Percentiles rank a stretch among this genome's conserved stretches.
Conservation (phyloP, 2,797 vertebrate species). For the Chloroceryle amazona region DNA sequence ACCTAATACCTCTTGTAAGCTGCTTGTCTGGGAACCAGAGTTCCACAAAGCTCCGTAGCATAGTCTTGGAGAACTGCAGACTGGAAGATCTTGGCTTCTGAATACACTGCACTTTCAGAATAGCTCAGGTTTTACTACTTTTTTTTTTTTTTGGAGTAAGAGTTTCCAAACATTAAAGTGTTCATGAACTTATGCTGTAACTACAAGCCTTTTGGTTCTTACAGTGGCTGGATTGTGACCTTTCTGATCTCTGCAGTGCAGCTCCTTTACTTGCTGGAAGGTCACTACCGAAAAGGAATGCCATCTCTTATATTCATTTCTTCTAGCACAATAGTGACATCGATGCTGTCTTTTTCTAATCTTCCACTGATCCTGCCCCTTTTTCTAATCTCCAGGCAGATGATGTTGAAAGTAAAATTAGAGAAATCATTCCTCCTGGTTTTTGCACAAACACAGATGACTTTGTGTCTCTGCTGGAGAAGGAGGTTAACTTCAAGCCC, state of each 20-base stretch:
- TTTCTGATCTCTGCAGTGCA: background rate
- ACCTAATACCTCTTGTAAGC: background rate
- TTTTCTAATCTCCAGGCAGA: slow-evolving; percentile 86
- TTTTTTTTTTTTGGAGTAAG: too few species aligned
- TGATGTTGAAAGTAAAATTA: slow-evolving; percentile 94
- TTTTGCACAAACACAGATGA: slow-evolving; percentile 94
- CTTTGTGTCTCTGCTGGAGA: slow-evolving; percentile 94
- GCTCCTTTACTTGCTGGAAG: background rate
- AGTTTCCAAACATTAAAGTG: background rate
- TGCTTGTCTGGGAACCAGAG: background rate
- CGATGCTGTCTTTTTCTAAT: background rate
- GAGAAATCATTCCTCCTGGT: slow-evolving; percentile 92
- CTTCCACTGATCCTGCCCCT: background rate
- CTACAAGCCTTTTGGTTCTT: background rate
- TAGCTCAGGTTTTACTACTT: background rate
- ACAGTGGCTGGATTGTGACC: background rate
- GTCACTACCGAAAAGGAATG: background rate
- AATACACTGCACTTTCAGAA: background rate
- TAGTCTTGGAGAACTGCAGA: background rate
- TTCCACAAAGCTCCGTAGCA: background rate
- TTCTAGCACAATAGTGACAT: background rate
- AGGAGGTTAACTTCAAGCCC: slow-evolving; percentile 95
- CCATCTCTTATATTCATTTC: background rate
- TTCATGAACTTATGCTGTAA: background rate
- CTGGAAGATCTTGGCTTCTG: background rate